A percentile compares a stretch with the other conserved stretches of the same genome.
These are phyloP conservation scores for Dolichopus griseipennis DNA, from an alignment of 2,888 invertebrate species.

Conservation along the genomic window DNA sequence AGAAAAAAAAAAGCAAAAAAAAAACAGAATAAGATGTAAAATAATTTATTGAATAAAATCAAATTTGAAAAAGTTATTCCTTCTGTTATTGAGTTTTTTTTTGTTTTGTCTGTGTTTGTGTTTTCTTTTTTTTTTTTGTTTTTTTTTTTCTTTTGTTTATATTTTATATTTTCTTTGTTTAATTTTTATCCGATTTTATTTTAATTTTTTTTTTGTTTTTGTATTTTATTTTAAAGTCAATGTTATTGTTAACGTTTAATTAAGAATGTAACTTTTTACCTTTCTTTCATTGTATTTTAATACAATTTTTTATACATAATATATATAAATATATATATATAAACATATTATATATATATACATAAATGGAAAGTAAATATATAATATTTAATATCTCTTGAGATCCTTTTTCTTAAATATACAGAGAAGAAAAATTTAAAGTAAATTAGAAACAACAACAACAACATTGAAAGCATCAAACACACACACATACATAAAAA, in stretches of 20 bases:
- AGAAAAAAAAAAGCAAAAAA: too few species aligned
- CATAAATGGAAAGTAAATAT: background rate
- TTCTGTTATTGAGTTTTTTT: background rate
- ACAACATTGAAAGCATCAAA: background rate
- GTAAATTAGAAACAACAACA: background rate
- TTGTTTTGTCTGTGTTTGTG: background rate
- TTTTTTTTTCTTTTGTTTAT: background rate
- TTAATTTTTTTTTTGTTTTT: background rate
- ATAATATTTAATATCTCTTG: background rate
- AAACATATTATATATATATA: background rate
- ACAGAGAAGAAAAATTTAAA: background rate
- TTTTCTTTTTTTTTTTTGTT: background rate
- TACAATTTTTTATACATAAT: too few species aligned
- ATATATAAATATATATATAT: too few species aligned
- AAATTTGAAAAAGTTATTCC: slow-evolving; percentile 3
- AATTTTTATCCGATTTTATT: background rate
- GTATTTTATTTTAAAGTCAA: background rate
- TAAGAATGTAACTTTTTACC: slow-evolving; percentile 2
- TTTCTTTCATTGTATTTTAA: background rate
- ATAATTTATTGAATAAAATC: slow-evolving; percentile 3
- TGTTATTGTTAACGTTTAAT: slow-evolving; percentile 6
- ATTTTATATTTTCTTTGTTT: background rate
- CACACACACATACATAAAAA: background rate
- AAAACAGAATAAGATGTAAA: background rate
- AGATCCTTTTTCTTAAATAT: background rate